phyloP scores from a whole-genome alignment of 1,140 invertebrate genomes.

The Arion vulgaris region DNA sequence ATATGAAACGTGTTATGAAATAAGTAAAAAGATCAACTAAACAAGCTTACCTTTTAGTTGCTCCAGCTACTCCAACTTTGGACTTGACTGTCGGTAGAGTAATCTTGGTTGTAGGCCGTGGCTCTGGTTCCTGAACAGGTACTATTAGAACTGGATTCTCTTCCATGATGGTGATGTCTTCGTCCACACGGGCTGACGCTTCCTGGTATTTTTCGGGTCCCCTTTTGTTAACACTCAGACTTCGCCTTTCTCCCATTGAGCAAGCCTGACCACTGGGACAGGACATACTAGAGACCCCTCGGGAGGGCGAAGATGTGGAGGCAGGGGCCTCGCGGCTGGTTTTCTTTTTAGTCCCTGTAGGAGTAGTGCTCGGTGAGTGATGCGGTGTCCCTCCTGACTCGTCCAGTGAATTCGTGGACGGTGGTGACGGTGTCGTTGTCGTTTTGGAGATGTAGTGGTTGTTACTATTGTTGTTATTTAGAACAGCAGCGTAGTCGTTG shows the following conservation, averaged over 20 bases:
- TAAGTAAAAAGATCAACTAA: no score
- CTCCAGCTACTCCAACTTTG: conserved; percentile 34
- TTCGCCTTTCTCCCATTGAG: conserved; percentile 37
- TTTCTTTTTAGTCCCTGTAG: conserved; percentile 11
- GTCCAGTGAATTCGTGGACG: background rate
- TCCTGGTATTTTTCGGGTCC: conserved; percentile 33
- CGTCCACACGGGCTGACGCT: conserved; percentile 19
- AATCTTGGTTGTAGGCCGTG: conserved; percentile 28
- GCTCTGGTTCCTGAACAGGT: conserved; percentile 30
- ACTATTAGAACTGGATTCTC: conserved; percentile 38
- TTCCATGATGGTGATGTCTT: conserved; percentile 37
- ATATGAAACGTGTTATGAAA: no score
- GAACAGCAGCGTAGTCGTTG: background rate
- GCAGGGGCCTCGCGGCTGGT: background rate
- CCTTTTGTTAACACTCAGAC: conserved; percentile 27
- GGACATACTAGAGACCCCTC: conserved; percentile 16
- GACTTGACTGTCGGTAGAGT: conserved; percentile 34
- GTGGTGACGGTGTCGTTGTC: conserved; percentile 16
- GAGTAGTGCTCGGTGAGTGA: background rate
- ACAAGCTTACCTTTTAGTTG: conserved; percentile 33
- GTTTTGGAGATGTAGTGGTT: background rate
- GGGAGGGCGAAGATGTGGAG: conserved; percentile 20
- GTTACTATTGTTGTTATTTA: conserved; percentile 9
- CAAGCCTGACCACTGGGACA: conserved; percentile 35
- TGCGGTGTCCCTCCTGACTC: conserved; percentile 18